A percentile compares a stretch with the other conserved stretches of the same genome.
Conservation (phyloP, 2,113 vertebrate genomes). For the Proteles cristata region DNA sequence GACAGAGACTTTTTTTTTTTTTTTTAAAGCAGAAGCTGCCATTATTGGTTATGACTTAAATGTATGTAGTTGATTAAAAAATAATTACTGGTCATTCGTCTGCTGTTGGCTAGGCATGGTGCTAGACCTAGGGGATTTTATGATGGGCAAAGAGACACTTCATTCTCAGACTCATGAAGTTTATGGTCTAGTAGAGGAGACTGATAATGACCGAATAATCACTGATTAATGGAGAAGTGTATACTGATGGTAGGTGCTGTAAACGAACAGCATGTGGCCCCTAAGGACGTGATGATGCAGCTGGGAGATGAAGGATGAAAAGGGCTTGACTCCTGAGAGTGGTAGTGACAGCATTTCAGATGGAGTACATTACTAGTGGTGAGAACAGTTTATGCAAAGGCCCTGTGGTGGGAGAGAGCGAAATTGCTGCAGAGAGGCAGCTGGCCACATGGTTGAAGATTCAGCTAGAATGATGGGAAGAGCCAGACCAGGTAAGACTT, state of each 20-base stretch:
- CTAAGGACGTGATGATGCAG: background rate
- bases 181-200: background rate
- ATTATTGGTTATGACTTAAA: constrained; percentile 51
- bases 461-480: background rate
- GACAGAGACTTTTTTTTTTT: background rate
- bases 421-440: background rate
- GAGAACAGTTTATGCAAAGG: background rate
- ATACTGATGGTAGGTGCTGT: background rate
- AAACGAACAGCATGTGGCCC: background rate
- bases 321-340: background rate
- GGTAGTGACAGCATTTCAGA: background rate
- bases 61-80: constrained; percentile 39
- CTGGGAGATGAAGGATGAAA: background rate
- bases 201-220: background rate
- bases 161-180: background rate
- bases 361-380: background rate
- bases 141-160: constrained; percentile 33
- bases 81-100: background rate
- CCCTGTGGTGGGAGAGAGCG: background rate
- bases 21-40: background rate
- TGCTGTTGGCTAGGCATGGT: background rate
- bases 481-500: background rate
- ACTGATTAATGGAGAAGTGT: background rate
- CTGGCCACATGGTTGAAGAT: background rate
- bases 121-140: background rate